Evolutionary conservation across 2,888 invertebrate species (phyloP).

Genomic region (Rhamphomyia laevipes): DNA sequence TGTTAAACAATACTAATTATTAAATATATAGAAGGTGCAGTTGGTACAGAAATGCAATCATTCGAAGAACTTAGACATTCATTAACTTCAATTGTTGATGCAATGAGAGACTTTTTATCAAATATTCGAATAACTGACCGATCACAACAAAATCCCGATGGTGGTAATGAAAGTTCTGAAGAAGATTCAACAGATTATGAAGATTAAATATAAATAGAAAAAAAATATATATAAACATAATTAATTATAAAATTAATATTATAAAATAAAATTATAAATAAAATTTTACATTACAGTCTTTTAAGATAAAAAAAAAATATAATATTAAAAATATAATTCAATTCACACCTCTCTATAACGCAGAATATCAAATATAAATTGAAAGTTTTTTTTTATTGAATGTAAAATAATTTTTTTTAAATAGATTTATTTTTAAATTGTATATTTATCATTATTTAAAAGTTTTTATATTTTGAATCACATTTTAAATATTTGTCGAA

Average conservation of each 20-base stretch:
- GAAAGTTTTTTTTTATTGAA: too few species aligned
- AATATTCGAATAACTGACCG: constrained; percentile 50
- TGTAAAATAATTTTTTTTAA: too few species aligned
- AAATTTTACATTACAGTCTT: too few species aligned
- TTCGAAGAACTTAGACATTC: constrained; percentile 44
- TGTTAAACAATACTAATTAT: background rate
- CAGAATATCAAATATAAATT: too few species aligned
- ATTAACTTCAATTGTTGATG: constrained; percentile 53
- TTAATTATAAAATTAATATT: background rate
- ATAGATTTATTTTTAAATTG: too few species aligned
- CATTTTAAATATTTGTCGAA: constrained; percentile 2
- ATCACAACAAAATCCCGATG: constrained; percentile 36
- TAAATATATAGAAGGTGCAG: constrained; percentile 21
- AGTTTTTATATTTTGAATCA: background rate
- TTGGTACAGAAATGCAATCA: constrained; percentile 32
- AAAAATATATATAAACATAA: constrained; percentile 7
- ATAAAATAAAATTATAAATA: too few species aligned
- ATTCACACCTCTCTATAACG: too few species aligned
- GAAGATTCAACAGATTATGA: constrained; percentile 40
- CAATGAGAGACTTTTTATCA: constrained; percentile 58
- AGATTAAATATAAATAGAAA: constrained; percentile 21
- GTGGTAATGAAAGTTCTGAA: constrained; percentile 42
- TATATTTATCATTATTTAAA: too few species aligned
- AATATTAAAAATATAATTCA: too few species aligned
- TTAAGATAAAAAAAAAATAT: too few species aligned